Evolutionary conservation across 1,140 invertebrate species (phyloP), one percentile per base, ranked within the genome.

Genomic region (Macrosteles quadrilineatus): DNA sequence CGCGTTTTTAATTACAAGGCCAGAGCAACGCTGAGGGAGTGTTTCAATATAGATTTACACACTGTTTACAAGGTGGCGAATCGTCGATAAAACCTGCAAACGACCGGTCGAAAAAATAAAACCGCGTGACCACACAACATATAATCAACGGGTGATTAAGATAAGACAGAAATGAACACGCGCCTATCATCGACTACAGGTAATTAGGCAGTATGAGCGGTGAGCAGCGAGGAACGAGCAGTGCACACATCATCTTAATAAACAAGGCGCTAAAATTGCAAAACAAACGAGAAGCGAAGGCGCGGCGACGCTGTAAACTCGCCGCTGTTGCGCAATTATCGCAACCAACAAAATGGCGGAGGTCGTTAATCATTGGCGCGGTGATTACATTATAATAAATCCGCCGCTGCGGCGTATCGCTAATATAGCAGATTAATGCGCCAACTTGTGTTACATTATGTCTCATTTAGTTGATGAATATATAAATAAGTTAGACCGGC

Each of bases 371-470:
- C 47, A 50, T 19, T 19, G 47, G n/a, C 47, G 6, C 4, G 14
- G 14, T 19, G 47, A 50, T 50, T 50, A 50, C n/a, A 19, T 50
- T 50, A 50, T 50, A 50, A 50, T 50, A 50, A 50, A 50, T 19
- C 47, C 47, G 47, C 47, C 47, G 21, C 47, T 6, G 47, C 47
- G 47, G 6, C 47, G 47, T 50, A 50, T 50, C 6, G 47, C 14
- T 50, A 17, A 21, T 50, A 50, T 21, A 17, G n/a, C 47, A 21
- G 14, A 50, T 21, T 50, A 50, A 50, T 50, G 47, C 21, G 14
- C 47, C 47, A 19, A 50, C 47, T 50, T 19, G 47, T 21, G 47
- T 50, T 50, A 50, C 47, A 50, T 50, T 50, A 50, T 50, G 47
- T 50, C 47, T 50, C 47, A 50, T 50, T 50, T 19, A 50, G n/a